Conservation (phyloP, 2,888 invertebrate species). For the Liodrosophila aerea region DNA sequence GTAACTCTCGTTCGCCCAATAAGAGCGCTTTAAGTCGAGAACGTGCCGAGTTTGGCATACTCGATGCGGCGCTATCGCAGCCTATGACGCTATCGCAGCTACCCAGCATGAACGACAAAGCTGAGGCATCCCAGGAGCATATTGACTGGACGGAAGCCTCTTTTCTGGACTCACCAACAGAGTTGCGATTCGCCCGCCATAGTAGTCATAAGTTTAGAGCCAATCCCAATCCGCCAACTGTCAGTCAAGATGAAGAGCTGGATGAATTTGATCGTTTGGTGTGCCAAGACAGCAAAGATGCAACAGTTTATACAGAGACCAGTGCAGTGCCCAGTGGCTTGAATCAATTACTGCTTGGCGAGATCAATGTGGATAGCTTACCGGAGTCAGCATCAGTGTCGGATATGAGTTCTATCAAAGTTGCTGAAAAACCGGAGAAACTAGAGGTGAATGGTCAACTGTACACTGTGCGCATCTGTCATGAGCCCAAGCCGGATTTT, state of each 20-base stretch:
- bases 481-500: slow-evolving; percentile 85
- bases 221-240: slow-evolving; percentile 40
- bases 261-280: slow-evolving; percentile 80
- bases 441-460: slow-evolving; percentile 74
- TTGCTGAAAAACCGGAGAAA: slow-evolving; percentile 30
- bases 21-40: slow-evolving; percentile 63
- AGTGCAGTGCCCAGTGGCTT: slow-evolving; percentile 67
- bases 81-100: slow-evolving; percentile 53
- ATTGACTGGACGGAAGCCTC: slow-evolving; percentile 73
- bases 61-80: slow-evolving; percentile 70
- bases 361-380: slow-evolving; percentile 55
- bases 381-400: not conserved
- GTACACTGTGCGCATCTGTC: slow-evolving; percentile 83
- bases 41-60: slow-evolving; percentile 77
- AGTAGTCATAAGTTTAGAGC: slow-evolving; percentile 61
- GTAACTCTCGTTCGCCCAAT: slow-evolving; percentile 52
- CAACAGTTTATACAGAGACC: not conserved
- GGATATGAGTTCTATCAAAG: not conserved
- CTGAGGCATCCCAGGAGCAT: slow-evolving; percentile 22
- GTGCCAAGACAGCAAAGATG: slow-evolving; percentile 27
- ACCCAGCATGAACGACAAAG: slow-evolving; percentile 9
- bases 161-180: slow-evolving; percentile 66
- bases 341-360: slow-evolving; percentile 69
- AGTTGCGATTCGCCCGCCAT: slow-evolving; percentile 50
- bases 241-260: slow-evolving; percentile 43